These are phyloP conservation scores for Pogonomyrmex californicus DNA, from an alignment of 1,140 invertebrate species.

Conservation along the genomic window DNA sequence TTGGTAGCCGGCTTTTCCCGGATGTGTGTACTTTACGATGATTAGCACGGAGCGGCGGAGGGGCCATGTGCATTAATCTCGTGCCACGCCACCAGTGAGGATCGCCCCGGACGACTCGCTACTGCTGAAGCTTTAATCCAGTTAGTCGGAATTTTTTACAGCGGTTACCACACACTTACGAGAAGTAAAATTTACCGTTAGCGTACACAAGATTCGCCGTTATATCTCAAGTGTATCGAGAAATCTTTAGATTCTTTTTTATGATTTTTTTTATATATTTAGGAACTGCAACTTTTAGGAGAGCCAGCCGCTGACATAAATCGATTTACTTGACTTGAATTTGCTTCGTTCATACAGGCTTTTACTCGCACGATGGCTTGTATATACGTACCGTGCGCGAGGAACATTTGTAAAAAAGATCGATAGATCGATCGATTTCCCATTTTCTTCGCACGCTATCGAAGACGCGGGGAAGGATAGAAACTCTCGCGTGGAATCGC, in stretches of 20 bases:
- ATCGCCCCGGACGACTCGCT: neutral
- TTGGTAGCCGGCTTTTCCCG: slow-evolving; percentile 74
- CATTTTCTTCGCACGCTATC: slow-evolving; percentile 48
- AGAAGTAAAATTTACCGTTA: neutral
- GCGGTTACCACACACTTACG: slow-evolving; percentile 6
- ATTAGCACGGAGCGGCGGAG: slow-evolving; percentile 72
- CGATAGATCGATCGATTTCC: slow-evolving; percentile 29
- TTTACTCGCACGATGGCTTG: neutral
- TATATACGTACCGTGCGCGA: neutral
- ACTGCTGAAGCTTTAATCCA: slow-evolving; percentile 47
- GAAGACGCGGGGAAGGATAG: neutral
- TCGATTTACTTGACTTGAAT: slow-evolving; percentile 21
- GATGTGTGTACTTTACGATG: slow-evolving; percentile 78
- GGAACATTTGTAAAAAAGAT: slow-evolving; percentile 21
- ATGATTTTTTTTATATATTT: neutral
- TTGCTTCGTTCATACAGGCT: neutral
- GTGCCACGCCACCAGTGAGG: slow-evolving; percentile 1
- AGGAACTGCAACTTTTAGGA: neutral
- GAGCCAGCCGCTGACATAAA: neutral
- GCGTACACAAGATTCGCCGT: neutral
- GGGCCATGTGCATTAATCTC: slow-evolving; percentile 55
- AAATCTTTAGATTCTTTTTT: neutral
- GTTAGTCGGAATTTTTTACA: slow-evolving; percentile 50
- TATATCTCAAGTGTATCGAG: neutral
- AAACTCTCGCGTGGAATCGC: neutral